Base-by-base conservation (phyloP, 1,140 invertebrate genomes). In the Heliconius himera region DNA sequence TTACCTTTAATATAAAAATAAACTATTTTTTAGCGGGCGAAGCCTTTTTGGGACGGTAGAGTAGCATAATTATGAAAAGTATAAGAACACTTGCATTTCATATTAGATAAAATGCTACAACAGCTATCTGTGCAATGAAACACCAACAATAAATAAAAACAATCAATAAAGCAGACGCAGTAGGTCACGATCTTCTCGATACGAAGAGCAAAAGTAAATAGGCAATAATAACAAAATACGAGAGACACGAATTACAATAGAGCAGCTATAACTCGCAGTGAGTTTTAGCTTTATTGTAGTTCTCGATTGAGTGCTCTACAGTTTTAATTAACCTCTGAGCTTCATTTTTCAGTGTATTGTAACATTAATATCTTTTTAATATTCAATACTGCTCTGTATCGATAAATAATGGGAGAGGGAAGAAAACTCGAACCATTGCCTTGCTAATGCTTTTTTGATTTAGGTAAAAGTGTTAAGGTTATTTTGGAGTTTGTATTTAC, bases 301-400 rank as follows among this genome's bases (percentile, higher is more conserved):
- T 36, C 51, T 20, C n/a, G 54, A 41, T 46, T 46, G 20, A 54
- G 72, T 66, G 38, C 13, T 54, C 38, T 80, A 51, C 71, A 76
- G 71, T 80, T 80, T 74, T 76, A 80, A 80, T 76, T 80, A 80
- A 72, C 74, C 66, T 33, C 51, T 18, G 29, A 70, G 70, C 70
- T 54, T 41, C 36, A 33, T 6, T 80, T 80, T 73, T 76, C 74
- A 73, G 49, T 77, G 70, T 46, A 77, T 80, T 66, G 46, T 66
- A 54, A 51, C 51, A 36, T 71, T 73, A 76, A 80, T 80, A 71
- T 80, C 29, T 73, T 77, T 76, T 80, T 70, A 72, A 80, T 80
- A 80, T 77, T 77, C 71, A 76, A 80, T 80, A 77, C n/a, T 9
- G 33, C 4, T 74, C 41, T 54, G 29, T 74, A 74, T 56, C 70